Conservation (phyloP, 1,140 invertebrate genomes). For the Asbolus verrucosus region DNA sequence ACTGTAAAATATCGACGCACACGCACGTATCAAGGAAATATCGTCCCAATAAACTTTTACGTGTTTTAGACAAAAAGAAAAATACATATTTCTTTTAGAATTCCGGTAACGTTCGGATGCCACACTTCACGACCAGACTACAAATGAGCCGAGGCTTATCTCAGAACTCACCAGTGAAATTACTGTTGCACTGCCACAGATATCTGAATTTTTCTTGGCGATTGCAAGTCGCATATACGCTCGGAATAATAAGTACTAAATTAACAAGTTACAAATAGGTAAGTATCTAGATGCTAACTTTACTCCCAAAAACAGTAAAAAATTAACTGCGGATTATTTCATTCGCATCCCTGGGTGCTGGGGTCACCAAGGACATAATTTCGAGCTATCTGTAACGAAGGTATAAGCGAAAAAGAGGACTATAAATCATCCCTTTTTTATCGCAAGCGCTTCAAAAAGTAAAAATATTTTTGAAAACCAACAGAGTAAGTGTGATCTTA, state of each 20-base stretch:
- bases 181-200: slow-evolving; percentile 19
- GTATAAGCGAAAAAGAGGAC: too few species aligned
- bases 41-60: slow-evolving; percentile 38
- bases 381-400: too few species aligned
- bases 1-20: slow-evolving; percentile 29
- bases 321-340: too few species aligned
- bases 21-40: slow-evolving; percentile 33
- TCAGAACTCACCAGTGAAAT: slow-evolving; percentile 13
- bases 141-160: slow-evolving; percentile 27
- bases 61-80: slow-evolving; percentile 37
- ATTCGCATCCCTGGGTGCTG: too few species aligned
- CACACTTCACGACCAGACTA: slow-evolving; percentile 19
- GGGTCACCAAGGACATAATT: too few species aligned
- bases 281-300: too few species aligned
- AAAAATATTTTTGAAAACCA: too few species aligned
- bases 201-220: slow-evolving; percentile 7
- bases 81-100: slow-evolving; percentile 35
- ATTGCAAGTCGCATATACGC: background rate
- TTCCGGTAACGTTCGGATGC: slow-evolving; percentile 17
- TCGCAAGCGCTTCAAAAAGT: too few species aligned
- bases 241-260: background rate
- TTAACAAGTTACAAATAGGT: too few species aligned
- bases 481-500: too few species aligned
- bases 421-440: too few species aligned
- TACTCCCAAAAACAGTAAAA: too few species aligned